Base-by-base conservation (phyloP, 1,140 invertebrate genomes). In the Colletes gigas region DNA sequence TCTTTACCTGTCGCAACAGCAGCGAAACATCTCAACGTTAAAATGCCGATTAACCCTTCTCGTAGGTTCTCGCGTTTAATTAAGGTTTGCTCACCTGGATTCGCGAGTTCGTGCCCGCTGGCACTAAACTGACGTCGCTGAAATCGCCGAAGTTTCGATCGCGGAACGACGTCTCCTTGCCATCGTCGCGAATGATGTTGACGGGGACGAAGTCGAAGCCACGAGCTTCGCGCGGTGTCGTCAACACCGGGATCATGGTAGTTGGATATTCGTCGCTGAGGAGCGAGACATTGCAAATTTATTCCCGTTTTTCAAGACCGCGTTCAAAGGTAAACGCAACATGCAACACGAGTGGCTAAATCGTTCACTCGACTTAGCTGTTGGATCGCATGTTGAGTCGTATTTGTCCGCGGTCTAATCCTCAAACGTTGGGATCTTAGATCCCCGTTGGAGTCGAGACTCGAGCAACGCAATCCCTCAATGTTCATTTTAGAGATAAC, bases 1-100 rank as follows among this genome's bases (percentile, higher is more conserved):
- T 98, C 87, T 98, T 97, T 47, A 97, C 96, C 94, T 97, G 95
- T 73, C 14, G 8, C 9, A 68, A n/a, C 10, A 6, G 4, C 1
- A 50, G 4, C n/a, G 5, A 65, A 14, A 63, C 4, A 6, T 17
- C 9, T 21, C 7, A 14, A 55, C 8, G 57, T 59, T 59, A 59
- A 50, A 12, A 50, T 12, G 10, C 10, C 50, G 50, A 50, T 12
- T 10, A 50, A 50, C 50, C 50, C 44, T 54, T 54, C 52, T 54
- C 7, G 9, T 9, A 9, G 15, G 44, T 47, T 47, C 44, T 47
- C 44, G 44, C 44, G 30, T 30, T 5, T 8, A 19, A 50, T 8
- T 10, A 50, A 50, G 50, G 50, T 15, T 19, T 30, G 17, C 8
- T 67, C 84, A 93, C 92, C 87, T 93, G 92, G 57, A 93, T 92